These are phyloP conservation scores for Columbina picui DNA, from an alignment of 2,113 vertebrate species.

Conservation along the genomic window DNA sequence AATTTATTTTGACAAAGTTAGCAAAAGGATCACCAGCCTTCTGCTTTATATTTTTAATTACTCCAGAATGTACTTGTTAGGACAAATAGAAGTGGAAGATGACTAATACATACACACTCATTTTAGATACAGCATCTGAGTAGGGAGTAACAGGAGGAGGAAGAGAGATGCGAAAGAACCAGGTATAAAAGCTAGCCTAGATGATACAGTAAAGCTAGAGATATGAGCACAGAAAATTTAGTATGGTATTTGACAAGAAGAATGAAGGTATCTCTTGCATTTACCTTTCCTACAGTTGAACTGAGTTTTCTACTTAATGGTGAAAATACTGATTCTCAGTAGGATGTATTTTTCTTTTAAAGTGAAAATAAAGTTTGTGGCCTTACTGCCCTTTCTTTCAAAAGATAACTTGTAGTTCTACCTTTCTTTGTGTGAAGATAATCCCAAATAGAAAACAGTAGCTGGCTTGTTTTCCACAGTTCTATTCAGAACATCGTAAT, in stretches of 20 bases:
- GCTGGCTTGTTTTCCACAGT: constrained; percentile 35
- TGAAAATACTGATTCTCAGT: background rate
- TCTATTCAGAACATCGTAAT: constrained; percentile 38
- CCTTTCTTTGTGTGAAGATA: constrained; percentile 17
- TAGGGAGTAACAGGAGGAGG: background rate
- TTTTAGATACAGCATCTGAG: background rate
- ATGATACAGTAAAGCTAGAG: background rate
- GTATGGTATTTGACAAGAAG: background rate
- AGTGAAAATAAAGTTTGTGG: background rate
- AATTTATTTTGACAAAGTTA: background rate
- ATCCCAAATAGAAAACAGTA: constrained; percentile 29
- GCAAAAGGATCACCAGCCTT: background rate
- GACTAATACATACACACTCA: background rate
- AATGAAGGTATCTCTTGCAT: background rate
- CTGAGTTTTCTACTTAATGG: background rate
- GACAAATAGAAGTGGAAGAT: constrained; percentile 25
- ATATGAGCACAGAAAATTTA: background rate
- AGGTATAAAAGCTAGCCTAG: background rate
- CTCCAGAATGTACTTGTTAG: background rate
- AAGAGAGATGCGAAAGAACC: background rate
- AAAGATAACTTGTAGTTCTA: constrained; percentile 12
- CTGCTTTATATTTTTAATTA: constrained; percentile 1
- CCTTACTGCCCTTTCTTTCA: background rate
- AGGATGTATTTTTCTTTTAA: background rate
- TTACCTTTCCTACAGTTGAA: background rate